Percentiles rank a stretch among this genome's conserved stretches.
Evolutionary conservation across 2,888 invertebrate genomes (phyloP).

Genomic region (Salpingus planirostris): DNA sequence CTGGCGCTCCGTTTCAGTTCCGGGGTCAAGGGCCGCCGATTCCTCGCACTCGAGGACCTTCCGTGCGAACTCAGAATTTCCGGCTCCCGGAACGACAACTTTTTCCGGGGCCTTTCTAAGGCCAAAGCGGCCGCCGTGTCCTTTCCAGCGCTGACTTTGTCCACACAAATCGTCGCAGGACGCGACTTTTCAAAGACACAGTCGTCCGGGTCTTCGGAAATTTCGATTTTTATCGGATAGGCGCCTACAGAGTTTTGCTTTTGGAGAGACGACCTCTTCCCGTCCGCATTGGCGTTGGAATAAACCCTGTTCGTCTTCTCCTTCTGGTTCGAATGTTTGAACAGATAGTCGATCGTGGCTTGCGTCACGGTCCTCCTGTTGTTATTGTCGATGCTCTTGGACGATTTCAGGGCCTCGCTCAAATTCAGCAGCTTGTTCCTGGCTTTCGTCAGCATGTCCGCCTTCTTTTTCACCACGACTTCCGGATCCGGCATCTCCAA

Average conservation of each 20-base stretch:
- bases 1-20: constrained; percentile 31
- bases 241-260: constrained; percentile 38
- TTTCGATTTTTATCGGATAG: constrained; percentile 34
- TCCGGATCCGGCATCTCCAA: constrained; percentile 37
- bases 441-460: constrained; percentile 39
- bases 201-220: constrained; percentile 24
- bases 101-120: constrained; percentile 65
- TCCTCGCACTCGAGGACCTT: too few species aligned
- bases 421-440: constrained; percentile 33
- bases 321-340: constrained; percentile 40
- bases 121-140: constrained; percentile 40
- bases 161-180: constrained; percentile 35
- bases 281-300: constrained; percentile 11
- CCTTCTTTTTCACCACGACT: constrained; percentile 42
- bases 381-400: constrained; percentile 22
- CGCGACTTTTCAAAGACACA: constrained; percentile 26
- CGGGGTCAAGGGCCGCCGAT: constrained; percentile 8
- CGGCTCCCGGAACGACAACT: constrained; percentile 79
- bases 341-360: constrained; percentile 43
- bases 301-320: constrained; percentile 33
- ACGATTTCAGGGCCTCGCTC: constrained; percentile 43
- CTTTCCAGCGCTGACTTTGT: constrained; percentile 35
- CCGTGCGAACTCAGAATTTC: constrained; percentile 56
- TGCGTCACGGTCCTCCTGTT: constrained; percentile 40
- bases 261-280: constrained; percentile 23